These are phyloP conservation scores for Ondatra zibethicus DNA, from an alignment of 2,113 vertebrate species.

Conservation along the genomic window DNA sequence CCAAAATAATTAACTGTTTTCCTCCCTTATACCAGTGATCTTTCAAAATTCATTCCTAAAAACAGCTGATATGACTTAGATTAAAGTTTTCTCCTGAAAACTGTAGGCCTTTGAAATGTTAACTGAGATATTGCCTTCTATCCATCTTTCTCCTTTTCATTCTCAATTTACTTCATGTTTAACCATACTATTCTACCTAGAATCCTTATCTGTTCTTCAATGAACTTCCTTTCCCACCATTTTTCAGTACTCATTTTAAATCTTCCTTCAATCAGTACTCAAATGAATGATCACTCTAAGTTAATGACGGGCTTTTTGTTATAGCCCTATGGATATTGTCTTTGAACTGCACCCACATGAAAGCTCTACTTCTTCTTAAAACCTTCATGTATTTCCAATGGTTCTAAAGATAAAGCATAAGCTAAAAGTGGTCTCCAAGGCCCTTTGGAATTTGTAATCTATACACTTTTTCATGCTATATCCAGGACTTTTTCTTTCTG, in stretches of 20 bases:
- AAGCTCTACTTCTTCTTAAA: background rate
- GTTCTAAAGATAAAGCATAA: background rate
- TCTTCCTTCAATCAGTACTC: background rate
- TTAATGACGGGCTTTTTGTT: background rate
- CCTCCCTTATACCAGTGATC: background rate
- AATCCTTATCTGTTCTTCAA: background rate
- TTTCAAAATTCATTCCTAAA: background rate
- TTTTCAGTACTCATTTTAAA: background rate
- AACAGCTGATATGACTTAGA: background rate
- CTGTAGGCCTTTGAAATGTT: background rate
- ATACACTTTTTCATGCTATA: background rate
- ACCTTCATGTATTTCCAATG: background rate
- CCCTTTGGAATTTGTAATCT: rapidly evolving
- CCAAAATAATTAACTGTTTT: background rate
- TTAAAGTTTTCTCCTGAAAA: background rate
- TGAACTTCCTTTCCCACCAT: background rate
- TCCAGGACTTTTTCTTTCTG: background rate
- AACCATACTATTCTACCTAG: rapidly evolving
- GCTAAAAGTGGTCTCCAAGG: background rate
- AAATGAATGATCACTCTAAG: rapidly evolving
- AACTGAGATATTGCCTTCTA: background rate
- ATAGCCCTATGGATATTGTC: background rate
- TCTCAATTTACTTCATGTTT: background rate
- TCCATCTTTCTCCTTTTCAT: background rate
- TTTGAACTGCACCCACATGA: background rate